Conservation (phyloP, 2,888 invertebrate genomes). For the Colostygia pectinataria region DNA sequence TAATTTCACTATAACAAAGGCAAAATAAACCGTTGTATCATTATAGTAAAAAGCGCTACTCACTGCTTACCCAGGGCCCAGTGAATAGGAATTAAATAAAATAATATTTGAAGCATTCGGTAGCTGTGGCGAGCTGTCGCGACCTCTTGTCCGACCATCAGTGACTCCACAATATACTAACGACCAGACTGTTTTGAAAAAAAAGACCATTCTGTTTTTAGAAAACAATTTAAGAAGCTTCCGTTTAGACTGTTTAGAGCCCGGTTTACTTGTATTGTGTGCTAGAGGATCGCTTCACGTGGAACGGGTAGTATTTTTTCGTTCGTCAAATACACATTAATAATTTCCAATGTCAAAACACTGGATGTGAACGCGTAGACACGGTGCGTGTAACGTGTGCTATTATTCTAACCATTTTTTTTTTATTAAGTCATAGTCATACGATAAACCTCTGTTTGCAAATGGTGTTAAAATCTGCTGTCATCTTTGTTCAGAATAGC, state of each 20-base stretch:
- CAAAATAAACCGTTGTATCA: conserved; percentile 35
- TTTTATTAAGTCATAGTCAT: too few relatives aligned
- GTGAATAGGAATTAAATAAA: conserved; percentile 34
- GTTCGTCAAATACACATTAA: conserved; percentile 73
- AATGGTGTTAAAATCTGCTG: too few relatives aligned
- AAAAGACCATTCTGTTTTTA: conserved; percentile 76
- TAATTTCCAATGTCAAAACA: conserved; percentile 47
- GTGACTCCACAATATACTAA: conserved; percentile 58
- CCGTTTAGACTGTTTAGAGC: conserved; percentile 69
- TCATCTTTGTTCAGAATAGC: too few relatives aligned
- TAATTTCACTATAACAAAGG: conserved; percentile 31
- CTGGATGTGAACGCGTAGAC: too few relatives aligned
- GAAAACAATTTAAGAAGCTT: conserved; percentile 79
- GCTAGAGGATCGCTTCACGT: conserved; percentile 68
- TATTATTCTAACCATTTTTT: too few relatives aligned
- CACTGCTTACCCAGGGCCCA: conserved; percentile 34
- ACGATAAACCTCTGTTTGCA: too few relatives aligned
- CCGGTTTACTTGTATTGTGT: conserved; percentile 70
- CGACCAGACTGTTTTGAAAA: conserved; percentile 75
- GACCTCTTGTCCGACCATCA: conserved; percentile 56
- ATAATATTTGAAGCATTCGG: conserved; percentile 36
- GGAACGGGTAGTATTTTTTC: conserved; percentile 30
- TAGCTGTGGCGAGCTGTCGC: conserved; percentile 41
- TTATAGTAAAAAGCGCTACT: conserved; percentile 40
- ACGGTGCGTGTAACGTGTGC: too few relatives aligned